phyloP scores from a whole-genome alignment of 2,797 vertebrate species.

The Cephalopachus bancanus region DNA sequence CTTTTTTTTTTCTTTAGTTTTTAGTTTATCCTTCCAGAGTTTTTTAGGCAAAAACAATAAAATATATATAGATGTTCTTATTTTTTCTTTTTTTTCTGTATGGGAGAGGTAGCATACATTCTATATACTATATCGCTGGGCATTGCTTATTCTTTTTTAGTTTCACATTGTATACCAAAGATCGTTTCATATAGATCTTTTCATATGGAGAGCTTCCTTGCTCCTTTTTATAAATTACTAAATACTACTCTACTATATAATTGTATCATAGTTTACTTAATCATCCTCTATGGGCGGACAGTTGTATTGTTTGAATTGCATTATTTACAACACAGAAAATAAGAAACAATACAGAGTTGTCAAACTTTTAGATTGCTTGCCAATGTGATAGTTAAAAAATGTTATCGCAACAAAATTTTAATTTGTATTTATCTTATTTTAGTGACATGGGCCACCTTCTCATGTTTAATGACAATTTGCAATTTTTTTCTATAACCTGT shows the following conservation, averaged over 20 bases:
- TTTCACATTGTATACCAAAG: not conserved
- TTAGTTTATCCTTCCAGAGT: not conserved
- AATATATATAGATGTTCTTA: not conserved
- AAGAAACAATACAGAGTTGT: not conserved
- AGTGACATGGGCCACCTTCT: not conserved
- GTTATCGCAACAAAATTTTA: not conserved
- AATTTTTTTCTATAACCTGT: not conserved
- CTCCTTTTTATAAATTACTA: not conserved
- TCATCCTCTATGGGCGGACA: not conserved
- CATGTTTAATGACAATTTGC: not conserved
- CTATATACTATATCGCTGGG: not conserved
- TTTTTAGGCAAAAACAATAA: not conserved
- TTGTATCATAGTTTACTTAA: not conserved
- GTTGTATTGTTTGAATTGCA: not conserved
- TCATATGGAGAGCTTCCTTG: not conserved
- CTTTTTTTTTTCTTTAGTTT: not conserved
- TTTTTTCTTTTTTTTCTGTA: not conserved
- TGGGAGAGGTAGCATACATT: not conserved
- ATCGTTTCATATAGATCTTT: not conserved
- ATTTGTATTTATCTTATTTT: constrained; percentile 14
- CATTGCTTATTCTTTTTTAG: not conserved
- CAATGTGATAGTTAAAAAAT: not conserved
- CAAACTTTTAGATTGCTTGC: not conserved
- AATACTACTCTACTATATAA: not conserved
- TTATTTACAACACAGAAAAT: too few species aligned